Evolutionary conservation across 1,140 invertebrate species (phyloP), one percentile per base, ranked within the genome.

Genomic region (Drosophila truncata): DNA sequence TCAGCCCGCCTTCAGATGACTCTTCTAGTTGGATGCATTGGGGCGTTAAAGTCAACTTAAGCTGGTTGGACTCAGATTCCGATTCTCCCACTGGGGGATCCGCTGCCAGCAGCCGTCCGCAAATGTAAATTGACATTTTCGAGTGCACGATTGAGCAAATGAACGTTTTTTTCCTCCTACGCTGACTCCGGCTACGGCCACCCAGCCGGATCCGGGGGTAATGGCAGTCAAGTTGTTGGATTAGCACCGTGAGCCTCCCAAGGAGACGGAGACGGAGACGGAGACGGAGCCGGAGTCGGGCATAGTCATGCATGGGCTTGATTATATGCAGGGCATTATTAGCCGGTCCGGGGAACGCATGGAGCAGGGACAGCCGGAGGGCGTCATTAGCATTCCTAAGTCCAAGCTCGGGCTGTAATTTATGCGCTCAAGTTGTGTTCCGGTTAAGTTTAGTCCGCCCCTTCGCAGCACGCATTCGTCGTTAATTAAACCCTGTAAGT

Each of bases 81-180:
- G 62, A 74, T 78, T 65, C 47, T 35, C 47, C 58, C 81, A 65
- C 74, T 55, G 58, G 44, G 66, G 71, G 72, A 73, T 65, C 77
- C 83, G 77, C 64, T 44, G 62, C 72, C 63, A 60, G 75, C 63
- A 60, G 75, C 44, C 70, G 70, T 60, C 82, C 86, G 86, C 82
- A 88, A 88, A 88, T 91, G 85, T 88, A 88, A 88, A 88, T 88
- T 88, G 85, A 88, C 85, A 88, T 88, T 91, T 88, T 88, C 85
- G 85, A 91, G 85, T 91, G 85, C 85, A 88, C 85, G 85, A 88
- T 88, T 88, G 85, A 88, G 85, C 86, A 88, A 88, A 88, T 91
- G 81, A 88, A 88, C 77, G 77, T 35, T 90, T 81, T 84, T 83
- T 83, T 75, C 16, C 41, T 31, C 46, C 58, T 39, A 2, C 35